Evolutionary conservation across 2,797 vertebrate species (phyloP).

Genomic region (Bovichtus variegatus): DNA sequence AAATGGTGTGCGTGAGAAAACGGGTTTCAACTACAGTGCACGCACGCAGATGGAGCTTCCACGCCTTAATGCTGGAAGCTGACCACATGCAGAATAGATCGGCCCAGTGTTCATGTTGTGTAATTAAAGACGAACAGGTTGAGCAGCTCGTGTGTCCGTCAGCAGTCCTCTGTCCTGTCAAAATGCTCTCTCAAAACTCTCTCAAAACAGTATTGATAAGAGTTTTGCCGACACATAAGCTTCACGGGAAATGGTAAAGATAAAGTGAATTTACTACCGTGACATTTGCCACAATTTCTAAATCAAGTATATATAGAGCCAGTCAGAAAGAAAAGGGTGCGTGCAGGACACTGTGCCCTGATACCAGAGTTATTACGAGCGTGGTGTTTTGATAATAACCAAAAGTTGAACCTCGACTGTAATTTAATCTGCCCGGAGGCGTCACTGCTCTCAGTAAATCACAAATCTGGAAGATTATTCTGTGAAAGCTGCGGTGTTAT

Average conservation of each 20-base stretch:
- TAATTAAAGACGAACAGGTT: conserved; percentile 23
- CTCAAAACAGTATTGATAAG: neutral
- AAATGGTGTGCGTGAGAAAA: neutral
- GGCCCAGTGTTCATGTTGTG: neutral
- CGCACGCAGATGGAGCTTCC: neutral
- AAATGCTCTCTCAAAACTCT: neutral
- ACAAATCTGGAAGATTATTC: neutral
- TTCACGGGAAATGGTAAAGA: neutral
- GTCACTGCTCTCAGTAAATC: conserved; percentile 10
- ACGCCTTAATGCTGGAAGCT: neutral
- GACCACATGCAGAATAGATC: conserved; percentile 13
- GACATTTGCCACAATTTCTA: conserved; percentile 10
- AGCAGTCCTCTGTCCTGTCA: neutral
- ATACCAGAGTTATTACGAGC: conserved; percentile 17
- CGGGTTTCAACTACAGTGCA: neutral
- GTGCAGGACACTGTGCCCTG: conserved; percentile 1
- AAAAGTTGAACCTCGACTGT: conserved; percentile 1
- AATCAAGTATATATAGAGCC: neutral
- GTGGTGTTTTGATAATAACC: conserved; percentile 29
- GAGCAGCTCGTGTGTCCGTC: conserved; percentile 5
- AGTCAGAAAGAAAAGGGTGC: conserved; percentile 2
- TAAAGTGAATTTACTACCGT: neutral
- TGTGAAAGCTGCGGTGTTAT: conserved; percentile 8
- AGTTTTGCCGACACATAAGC: neutral
- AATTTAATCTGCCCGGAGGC: conserved; percentile 16